Conservation (phyloP, 2,113 vertebrate species). For the Protobothrops mucrosquamatus region DNA sequence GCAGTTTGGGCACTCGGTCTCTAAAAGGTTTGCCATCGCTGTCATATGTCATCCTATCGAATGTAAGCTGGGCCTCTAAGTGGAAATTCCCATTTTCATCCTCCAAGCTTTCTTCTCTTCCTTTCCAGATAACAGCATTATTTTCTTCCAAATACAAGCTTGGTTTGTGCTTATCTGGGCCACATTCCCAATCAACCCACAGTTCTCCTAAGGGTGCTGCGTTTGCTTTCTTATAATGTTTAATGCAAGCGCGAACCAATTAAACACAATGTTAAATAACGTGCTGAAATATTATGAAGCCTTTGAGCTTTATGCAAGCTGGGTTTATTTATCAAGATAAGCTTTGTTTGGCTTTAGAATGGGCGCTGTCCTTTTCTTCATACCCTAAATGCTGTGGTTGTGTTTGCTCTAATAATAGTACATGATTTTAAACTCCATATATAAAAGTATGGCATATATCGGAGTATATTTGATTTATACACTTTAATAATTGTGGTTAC, state of each 20-base stretch:
- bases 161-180: neutral
- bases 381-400: neutral
- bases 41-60: neutral
- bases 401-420: neutral
- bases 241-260: neutral
- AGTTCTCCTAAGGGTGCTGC: neutral
- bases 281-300: neutral
- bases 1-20: too few species aligned
- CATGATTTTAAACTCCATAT: neutral
- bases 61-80: neutral
- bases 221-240: neutral
- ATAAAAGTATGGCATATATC: neutral
- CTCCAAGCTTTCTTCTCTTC: neutral
- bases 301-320: neutral
- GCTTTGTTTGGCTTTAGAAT: neutral
- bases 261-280: neutral
- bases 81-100: neutral
- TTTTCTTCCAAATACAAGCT: neutral
- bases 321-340: neutral
- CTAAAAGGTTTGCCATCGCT: too few species aligned
- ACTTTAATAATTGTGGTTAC: neutral
- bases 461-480: neutral
- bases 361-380: neutral
- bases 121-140: neutral
- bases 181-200: neutral